Evolutionary conservation across 64 coral and sea anemone genomes (phyloP), one percentile per base, ranked within the genome.

Genomic region (Anthopleura sola): DNA sequence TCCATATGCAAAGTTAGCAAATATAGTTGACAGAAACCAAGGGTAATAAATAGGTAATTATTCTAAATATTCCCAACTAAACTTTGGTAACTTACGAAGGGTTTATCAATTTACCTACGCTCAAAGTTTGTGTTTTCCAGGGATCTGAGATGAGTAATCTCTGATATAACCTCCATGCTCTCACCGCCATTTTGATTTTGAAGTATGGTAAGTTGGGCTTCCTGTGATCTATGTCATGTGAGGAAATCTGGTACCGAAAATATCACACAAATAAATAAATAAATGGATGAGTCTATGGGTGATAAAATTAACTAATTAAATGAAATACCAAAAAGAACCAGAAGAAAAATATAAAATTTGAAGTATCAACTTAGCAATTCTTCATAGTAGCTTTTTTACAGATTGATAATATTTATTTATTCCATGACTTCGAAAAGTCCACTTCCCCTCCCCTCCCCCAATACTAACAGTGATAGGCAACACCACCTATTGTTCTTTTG

Each of bases 81-180:
- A 15, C 12, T 14, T 17, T 71, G 0, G 24, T 71, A 71, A 34
- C 1, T 32, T 34, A 71, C 9, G 3, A 71, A 51, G 16, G 0
- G 24, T 2, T 75, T 47, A 1, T 55, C 48, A 38, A 37, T 76
- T 28, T 88, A 94, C 88, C 89, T 80, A 86, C 80, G 24, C 80
- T 85, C 9, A 91, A 5, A 31, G 82, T 84, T 85, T 94, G 93
- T 50, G 93, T 91, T 87, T 82, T 94, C 93, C 93, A 94, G 51
- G 93, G 93, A 87, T 94, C 17, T 26, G 88, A 84, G 24, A 58
- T 51, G 6, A 94, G 55, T 32, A 57, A 48, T 46, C 93, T 50
- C 58, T 91, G 85, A 74, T 94, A 94, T 28, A 84, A 50, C 55
- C 49, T 78, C 93, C 93, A 94, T 20, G 87, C 36, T 80, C 68